A percentile compares a stretch with the other conserved stretches of the same genome.
These are phyloP conservation scores for Caenorhabditis sp. DNA, from an alignment of 2,888 invertebrate genomes.

Conservation along the genomic window DNA sequence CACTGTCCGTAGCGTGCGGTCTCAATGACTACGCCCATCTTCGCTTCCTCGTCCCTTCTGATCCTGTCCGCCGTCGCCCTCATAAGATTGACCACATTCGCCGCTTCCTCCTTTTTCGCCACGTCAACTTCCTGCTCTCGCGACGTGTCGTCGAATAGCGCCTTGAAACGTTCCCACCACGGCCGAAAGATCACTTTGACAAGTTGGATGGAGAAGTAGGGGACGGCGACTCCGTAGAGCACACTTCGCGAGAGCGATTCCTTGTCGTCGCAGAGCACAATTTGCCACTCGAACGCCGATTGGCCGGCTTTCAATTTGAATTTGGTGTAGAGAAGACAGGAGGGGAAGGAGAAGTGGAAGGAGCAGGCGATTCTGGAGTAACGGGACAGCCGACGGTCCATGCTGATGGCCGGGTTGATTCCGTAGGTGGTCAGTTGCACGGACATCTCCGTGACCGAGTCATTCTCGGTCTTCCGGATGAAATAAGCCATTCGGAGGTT, in stretches of 20 bases:
- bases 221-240: slow-evolving; percentile 74
- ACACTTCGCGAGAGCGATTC: slow-evolving; percentile 71
- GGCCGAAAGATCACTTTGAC: slow-evolving; percentile 65
- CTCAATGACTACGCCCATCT: slow-evolving; percentile 89
- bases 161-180: slow-evolving; percentile 61
- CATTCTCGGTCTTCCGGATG: slow-evolving; percentile 65
- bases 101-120: slow-evolving; percentile 74
- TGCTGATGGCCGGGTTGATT: slow-evolving; percentile 65
- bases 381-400: slow-evolving; percentile 71
- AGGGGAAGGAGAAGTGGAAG: slow-evolving; percentile 71
- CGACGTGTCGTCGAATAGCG: slow-evolving; percentile 68
- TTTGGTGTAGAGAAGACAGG: slow-evolving; percentile 70
- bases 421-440: slow-evolving; percentile 61
- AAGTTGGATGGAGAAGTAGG: slow-evolving; percentile 60
- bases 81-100: slow-evolving; percentile 85
- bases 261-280: slow-evolving; percentile 76
- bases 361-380: slow-evolving; percentile 71
- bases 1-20: slow-evolving; percentile 82
- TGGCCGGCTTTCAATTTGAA: slow-evolving; percentile 73
- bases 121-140: slow-evolving; percentile 71
- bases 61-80: slow-evolving; percentile 90
- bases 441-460: slow-evolving; percentile 65
- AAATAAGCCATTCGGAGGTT: slow-evolving; percentile 71
- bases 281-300: slow-evolving; percentile 73
- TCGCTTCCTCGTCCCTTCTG: slow-evolving; percentile 87